Conservation (phyloP, 2,888 invertebrate genomes). For the Polyploca ridens region DNA sequence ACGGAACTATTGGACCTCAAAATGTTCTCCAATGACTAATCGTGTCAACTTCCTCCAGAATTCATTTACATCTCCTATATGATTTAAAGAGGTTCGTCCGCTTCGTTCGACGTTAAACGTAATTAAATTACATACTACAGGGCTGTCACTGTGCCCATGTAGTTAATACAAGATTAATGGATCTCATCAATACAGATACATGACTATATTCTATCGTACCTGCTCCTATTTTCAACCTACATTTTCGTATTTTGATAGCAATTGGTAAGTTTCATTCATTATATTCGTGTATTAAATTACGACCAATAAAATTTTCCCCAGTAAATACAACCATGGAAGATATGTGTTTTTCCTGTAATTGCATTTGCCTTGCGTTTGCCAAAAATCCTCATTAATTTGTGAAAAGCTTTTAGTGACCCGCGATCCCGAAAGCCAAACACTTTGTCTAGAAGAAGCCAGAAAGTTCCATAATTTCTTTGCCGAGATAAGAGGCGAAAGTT, state of each 20-base stretch:
- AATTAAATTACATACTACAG: constrained; percentile 77
- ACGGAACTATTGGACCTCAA: not conserved
- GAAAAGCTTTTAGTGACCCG: constrained; percentile 77
- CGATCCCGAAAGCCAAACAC: constrained; percentile 79
- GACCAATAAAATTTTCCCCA: not conserved
- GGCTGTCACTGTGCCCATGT: constrained; percentile 62
- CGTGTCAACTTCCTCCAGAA: constrained; percentile 41
- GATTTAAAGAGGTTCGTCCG: constrained; percentile 70
- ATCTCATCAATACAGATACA: constrained; percentile 57
- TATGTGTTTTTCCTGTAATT: constrained; percentile 25
- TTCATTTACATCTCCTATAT: constrained; percentile 61
- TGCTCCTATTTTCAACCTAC: constrained; percentile 40
- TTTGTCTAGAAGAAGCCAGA: constrained; percentile 82
- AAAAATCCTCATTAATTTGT: constrained; percentile 71
- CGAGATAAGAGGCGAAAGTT: constrained; percentile 84
- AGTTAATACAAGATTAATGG: constrained; percentile 78
- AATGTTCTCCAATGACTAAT: constrained; percentile 30
- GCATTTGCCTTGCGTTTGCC: constrained; percentile 44
- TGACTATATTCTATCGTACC: constrained; percentile 42
- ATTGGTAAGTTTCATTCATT: not conserved
- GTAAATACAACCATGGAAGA: not conserved
- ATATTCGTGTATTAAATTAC: not conserved
- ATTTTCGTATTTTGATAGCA: constrained; percentile 24
- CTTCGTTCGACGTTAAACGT: constrained; percentile 61
- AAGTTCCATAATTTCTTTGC: constrained; percentile 84